phyloP scores from a whole-genome alignment of 2,113 vertebrate species.

The Setophaga coronata region DNA sequence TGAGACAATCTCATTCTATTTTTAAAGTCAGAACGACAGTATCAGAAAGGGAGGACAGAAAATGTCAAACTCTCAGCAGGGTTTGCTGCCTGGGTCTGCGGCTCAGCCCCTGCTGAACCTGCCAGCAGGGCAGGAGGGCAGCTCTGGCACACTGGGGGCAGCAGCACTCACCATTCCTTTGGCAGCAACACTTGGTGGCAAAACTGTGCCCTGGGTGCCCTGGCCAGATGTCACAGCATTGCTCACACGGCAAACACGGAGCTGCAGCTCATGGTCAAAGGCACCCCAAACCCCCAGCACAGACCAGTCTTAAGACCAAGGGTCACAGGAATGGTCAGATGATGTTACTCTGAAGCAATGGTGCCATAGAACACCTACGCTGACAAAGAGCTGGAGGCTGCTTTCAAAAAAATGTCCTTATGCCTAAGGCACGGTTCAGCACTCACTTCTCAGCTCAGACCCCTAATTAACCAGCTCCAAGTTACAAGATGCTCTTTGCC shows the following conservation, averaged over 20 bases:
- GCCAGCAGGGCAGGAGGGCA: rapidly evolving
- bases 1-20: conserved; percentile 10
- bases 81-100: not conserved
- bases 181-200: not conserved
- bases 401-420: not conserved
- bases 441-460: not conserved
- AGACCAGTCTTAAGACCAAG: not conserved
- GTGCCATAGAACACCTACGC: not conserved
- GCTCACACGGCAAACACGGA: not conserved
- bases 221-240: not conserved
- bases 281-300: not conserved
- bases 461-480: not conserved
- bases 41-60: not conserved
- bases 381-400: not conserved
- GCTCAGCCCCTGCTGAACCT: not conserved
- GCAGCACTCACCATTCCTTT: not conserved
- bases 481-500: not conserved
- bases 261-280: not conserved
- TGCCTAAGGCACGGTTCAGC: not conserved
- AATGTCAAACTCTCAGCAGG: not conserved
- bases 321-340: not conserved
- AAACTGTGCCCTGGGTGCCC: not conserved
- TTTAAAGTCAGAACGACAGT: conserved; percentile 11
- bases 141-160: rapidly evolving
- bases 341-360: not conserved